These are phyloP conservation scores for Pachypsylla venusta DNA, from an alignment of 1,140 invertebrate genomes.

Conservation along the genomic window DNA sequence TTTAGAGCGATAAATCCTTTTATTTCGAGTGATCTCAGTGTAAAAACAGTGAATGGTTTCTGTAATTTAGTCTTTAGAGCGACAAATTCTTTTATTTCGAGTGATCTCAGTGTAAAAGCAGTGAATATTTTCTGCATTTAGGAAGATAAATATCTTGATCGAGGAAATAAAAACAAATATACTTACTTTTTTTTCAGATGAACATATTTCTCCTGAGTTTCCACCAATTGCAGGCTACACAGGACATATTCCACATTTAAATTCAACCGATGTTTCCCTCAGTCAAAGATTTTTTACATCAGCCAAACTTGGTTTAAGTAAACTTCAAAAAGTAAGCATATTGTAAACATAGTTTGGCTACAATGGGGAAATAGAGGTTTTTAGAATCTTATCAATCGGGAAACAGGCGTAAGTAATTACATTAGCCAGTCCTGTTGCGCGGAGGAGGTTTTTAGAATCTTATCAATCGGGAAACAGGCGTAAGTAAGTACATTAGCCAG, in stretches of 20 bases:
- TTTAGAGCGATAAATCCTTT: neutral
- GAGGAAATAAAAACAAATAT: conserved; percentile 9
- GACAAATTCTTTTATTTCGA: neutral
- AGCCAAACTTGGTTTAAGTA: conserved; percentile 43
- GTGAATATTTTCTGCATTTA: conserved; percentile 11
- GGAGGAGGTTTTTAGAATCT: neutral
- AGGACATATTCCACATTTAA: conserved; percentile 50
- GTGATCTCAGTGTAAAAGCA: conserved; percentile 8
- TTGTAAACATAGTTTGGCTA: neutral
- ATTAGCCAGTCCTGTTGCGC: neutral
- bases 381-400: no score
- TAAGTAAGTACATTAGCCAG: neutral
- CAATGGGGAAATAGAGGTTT: no score
- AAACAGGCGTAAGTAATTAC: neutral
- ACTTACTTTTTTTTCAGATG: conserved; percentile 33
- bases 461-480: neutral
- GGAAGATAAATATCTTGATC: conserved; percentile 13
- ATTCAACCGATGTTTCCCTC: conserved; percentile 44
- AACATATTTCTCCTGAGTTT: conserved; percentile 46
- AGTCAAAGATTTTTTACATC: conserved; percentile 50
- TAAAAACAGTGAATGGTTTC: neutral
- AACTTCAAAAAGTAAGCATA: conserved; percentile 38
- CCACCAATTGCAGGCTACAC: conserved; percentile 56
- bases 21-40: neutral
- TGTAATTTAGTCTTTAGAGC: neutral